Conservation (phyloP, 2,113 vertebrate genomes). For the Spheniscus mendiculus region DNA sequence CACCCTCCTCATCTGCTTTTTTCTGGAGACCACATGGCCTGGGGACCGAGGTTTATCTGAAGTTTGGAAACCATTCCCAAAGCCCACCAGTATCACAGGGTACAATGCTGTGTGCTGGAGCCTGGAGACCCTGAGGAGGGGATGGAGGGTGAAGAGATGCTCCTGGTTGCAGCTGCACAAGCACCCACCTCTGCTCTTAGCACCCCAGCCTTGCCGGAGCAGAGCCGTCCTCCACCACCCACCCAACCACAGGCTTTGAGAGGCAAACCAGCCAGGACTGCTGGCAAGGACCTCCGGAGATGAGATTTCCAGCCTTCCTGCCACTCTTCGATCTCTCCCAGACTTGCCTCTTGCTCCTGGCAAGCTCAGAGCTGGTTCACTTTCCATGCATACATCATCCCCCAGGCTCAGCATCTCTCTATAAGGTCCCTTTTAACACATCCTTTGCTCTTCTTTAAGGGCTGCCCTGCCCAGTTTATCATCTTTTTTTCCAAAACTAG, state of each 20-base stretch:
- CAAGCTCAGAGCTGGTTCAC: background rate
- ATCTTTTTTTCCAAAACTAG: background rate
- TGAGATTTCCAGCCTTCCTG: background rate
- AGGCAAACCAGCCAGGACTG: background rate
- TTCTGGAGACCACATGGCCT: background rate
- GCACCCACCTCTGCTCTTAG: background rate
- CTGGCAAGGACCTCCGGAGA: background rate
- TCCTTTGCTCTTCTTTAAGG: background rate
- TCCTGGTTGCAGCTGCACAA: background rate
- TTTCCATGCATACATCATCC: background rate
- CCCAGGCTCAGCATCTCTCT: background rate
- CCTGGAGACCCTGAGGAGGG: background rate
- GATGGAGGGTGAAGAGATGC: background rate
- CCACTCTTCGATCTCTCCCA: background rate
- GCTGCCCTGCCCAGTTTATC: background rate
- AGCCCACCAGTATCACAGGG: background rate
- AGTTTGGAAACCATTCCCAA: background rate
- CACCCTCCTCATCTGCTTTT: background rate
- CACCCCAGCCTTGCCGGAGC: background rate
- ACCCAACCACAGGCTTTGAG: background rate
- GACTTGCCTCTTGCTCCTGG: background rate
- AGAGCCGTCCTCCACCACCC: background rate
- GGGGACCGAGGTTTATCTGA: fast-evolving
- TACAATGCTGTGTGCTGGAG: background rate
- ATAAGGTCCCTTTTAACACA: background rate